Base-by-base conservation (phyloP, 2,888 invertebrate genomes). In the Homarus gammarus region DNA sequence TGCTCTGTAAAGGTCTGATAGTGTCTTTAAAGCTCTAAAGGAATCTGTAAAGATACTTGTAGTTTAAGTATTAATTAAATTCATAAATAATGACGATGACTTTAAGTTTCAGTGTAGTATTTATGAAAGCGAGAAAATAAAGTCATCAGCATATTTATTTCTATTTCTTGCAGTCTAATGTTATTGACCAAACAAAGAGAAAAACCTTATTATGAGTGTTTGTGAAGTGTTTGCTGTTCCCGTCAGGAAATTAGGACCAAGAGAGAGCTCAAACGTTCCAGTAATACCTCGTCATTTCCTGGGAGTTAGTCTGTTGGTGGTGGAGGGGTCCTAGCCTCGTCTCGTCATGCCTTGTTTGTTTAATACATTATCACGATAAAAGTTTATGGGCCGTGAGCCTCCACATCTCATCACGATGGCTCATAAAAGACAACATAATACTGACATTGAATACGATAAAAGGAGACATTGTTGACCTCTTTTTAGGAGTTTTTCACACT, bases 201-300 rank as follows among this genome's bases (percentile, higher is more conserved):
- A 6, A 6, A n/a, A n/a, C n/a, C 64, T 64, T 5, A 3, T 5
- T 5, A 22, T 10, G 6, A 27, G n/a, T 64, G 6, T 33, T 64
- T 64, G 38, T 81, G 61, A 81, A 81, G 81, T 81, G 81, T 81
- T 81, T 81, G 81, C 64, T 81, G 81, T 81, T 81, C 64, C 64
- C 75, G 75, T 15, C 75, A 75, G 75, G 75, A 75, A 75, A 64
- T 61, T n/a, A 36, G 61, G 61, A 68, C 56, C 22, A 64, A 36
- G 61, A 31, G 61, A 31, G n/a, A 36, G 61, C 44, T 22, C 6
- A 64, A 61, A 38, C 81, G 81, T 64, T 81, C 81, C 81, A 81
- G 61, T 81, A 81, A 56, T 61, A 33, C 72, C 72, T 2, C 72
- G 72, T 72, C 72, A 72, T 72, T 72, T 72, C 72, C 72, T n/a